Percentiles rank a stretch among this genome's conserved stretches.
phyloP scores from a whole-genome alignment of 2,797 vertebrate genomes.

The Tragelaphus oryx region DNA sequence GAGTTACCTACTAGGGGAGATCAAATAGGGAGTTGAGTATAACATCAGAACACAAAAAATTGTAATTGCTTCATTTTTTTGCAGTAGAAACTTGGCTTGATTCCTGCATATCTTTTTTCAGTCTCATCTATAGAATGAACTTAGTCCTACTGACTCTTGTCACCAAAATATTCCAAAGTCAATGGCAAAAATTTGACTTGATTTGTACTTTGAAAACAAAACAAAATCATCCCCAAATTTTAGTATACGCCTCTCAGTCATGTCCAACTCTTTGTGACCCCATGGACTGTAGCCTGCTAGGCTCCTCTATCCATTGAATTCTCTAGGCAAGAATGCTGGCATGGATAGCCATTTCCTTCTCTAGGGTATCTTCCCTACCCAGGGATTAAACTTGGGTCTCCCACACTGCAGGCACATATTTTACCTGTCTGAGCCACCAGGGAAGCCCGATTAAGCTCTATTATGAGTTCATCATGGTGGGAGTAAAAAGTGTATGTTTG shows the following conservation, averaged over 20 bases:
- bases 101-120: not conserved
- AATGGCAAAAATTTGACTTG: conserved; percentile 9
- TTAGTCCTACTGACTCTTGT: not conserved
- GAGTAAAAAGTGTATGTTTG: not conserved
- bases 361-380: not conserved
- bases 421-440: not conserved
- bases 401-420: not conserved
- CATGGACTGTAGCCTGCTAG: not conserved
- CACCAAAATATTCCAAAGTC: not conserved
- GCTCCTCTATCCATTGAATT: not conserved
- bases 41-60: not conserved
- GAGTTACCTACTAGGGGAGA: not conserved
- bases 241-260: not conserved
- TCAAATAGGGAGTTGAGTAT: not conserved
- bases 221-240: not conserved
- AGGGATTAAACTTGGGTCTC: not conserved
- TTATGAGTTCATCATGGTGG: not conserved
- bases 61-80: not conserved
- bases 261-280: not conserved
- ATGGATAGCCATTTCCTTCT: not conserved
- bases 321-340: not conserved
- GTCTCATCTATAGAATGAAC: not conserved
- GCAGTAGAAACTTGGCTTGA: not conserved
- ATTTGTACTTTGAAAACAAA: not conserved
- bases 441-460: not conserved